Evolutionary conservation across 2,888 invertebrate species (phyloP), one percentile per base, ranked within the genome.

Genomic region (Ceriagrion tenellum): DNA sequence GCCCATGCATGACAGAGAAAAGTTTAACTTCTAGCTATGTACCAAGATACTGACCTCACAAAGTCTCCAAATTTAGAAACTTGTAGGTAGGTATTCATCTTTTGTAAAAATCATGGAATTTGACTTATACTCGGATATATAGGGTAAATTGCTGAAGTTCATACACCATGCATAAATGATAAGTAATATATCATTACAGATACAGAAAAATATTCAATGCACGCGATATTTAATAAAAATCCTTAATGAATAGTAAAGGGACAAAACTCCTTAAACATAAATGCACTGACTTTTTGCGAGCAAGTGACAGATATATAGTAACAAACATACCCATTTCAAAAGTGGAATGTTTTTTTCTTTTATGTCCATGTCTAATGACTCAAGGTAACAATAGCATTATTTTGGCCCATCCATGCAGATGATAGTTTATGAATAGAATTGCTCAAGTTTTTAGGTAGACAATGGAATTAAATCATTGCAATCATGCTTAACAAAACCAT

Each of bases 401-500:
- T 69, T 59, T 69, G 23, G 69, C 12, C 10, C 3, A 8, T 59
- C n/a, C 69, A 69, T 26, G 23, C n/a, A n/a, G 69, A 59, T 59
- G 16, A 69, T 69, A 69, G 23, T 26, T 26, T 23, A 8, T 23
- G 10, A 69, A 10, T 69, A 26, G 23, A 26, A n/a, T 26, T n/a
- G n/a, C 10, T 1, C 20, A 18, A 0, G 12, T 59, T 59, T 59
- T 59, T 59, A 18, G 16, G 20, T 20, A 18, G 59, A 59, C 13
- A 59, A 59, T 59, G 59, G 20, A 59, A 69, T 59, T 20, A n/a
- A 12, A 69, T 59, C 13, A 69, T 26, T 23, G 69, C 69, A 69
- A 8, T 69, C 69, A 69, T 69, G 69, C 69, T 59, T 96, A 97
- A 98, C 96, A 96, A 95, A 95, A 95, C 93, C 35, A 95, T 95